Percentiles rank a stretch among this genome's conserved stretches.
Conservation (phyloP, 2,797 vertebrate species). For the Bufotes viridis region DNA sequence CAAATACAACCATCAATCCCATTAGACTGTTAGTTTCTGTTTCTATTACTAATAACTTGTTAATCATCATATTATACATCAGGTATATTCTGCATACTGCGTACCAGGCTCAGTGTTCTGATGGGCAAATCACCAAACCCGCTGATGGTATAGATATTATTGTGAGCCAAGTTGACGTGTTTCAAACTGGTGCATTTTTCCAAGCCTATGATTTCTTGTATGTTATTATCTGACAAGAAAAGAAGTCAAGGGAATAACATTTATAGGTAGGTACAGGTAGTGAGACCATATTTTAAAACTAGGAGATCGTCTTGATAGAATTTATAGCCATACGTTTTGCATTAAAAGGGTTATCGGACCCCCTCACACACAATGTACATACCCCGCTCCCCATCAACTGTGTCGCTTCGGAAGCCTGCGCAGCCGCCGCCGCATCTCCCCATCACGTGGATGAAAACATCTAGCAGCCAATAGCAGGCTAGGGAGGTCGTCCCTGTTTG, state of each 20-base stretch:
- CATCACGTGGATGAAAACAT: too few species aligned
- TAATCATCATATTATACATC: neutral
- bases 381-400: too few species aligned
- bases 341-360: neutral
- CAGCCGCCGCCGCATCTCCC: too few species aligned
- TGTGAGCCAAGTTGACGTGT: slow-evolving; percentile 85
- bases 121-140: slow-evolving; percentile 81
- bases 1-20: neutral
- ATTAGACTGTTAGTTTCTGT: neutral
- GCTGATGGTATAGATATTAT: slow-evolving; percentile 79
- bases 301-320: neutral
- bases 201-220: slow-evolving; percentile 83
- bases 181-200: slow-evolving; percentile 79
- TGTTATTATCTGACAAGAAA: slow-evolving; percentile 80
- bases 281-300: neutral
- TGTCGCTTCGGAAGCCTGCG: too few species aligned
- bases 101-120: slow-evolving; percentile 83
- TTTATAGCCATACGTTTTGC: neutral
- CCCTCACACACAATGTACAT: too few species aligned
- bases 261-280: neutral
- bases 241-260: slow-evolving; percentile 68
- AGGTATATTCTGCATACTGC: slow-evolving; percentile 21
- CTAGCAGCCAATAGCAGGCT: too few species aligned
- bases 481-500: too few species aligned
- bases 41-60: neutral